Conservation (phyloP, 2,113 vertebrate species). For the Forbesichthys papilliferus region DNA sequence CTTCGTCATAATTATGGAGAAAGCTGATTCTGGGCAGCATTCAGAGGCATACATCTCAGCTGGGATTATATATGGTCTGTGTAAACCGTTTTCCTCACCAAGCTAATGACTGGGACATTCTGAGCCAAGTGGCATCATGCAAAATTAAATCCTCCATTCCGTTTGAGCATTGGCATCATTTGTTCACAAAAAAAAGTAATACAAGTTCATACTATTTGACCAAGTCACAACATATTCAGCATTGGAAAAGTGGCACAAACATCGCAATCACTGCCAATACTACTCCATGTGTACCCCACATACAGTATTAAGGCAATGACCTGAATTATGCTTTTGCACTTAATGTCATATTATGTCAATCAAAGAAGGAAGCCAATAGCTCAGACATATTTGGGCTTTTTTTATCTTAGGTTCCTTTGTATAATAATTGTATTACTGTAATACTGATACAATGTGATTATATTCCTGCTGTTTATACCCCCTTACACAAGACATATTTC, state of each 20-base stretch:
- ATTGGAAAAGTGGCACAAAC: background rate
- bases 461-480: constrained; percentile 14
- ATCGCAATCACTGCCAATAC: background rate
- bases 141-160: constrained; percentile 57
- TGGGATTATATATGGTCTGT: constrained; percentile 59
- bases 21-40: constrained; percentile 55
- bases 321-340: background rate
- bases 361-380: background rate
- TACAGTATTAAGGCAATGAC: background rate
- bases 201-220: constrained; percentile 44
- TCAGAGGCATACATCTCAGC: constrained; percentile 47
- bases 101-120: constrained; percentile 56
- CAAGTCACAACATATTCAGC: constrained; percentile 45
- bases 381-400: background rate
- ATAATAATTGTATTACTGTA: background rate
- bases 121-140: constrained; percentile 56
- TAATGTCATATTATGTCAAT: background rate
- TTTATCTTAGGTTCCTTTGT: background rate
- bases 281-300: background rate
- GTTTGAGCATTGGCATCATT: constrained; percentile 50
- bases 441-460: constrained; percentile 3
- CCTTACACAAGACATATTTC: constrained; percentile 7
- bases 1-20: constrained; percentile 59
- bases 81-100: constrained; percentile 63
- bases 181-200: constrained; percentile 58